phyloP scores from a whole-genome alignment of 2,888 invertebrate species.

The Fissipunctia ypsillon region DNA sequence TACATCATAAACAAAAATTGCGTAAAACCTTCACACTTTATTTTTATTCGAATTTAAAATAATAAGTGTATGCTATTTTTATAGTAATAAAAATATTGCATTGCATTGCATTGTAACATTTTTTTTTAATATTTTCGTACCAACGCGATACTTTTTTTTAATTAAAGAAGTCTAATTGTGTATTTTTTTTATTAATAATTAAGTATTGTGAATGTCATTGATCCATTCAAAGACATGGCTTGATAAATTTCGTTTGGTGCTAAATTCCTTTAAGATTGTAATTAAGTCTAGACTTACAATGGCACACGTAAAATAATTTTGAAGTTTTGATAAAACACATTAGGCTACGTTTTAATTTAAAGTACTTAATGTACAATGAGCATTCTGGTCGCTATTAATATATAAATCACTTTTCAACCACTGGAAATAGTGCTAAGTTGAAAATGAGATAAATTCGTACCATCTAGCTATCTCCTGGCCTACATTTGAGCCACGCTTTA shows the following conservation, averaged over 20 bases:
- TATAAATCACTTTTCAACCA: not conserved
- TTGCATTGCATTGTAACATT: too few species aligned
- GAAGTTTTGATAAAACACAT: not conserved
- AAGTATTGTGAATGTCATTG: not conserved
- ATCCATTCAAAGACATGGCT: not conserved
- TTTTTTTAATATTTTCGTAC: not conserved
- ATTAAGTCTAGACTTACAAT: not conserved
- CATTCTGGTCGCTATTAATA: not conserved
- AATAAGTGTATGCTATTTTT: slow-evolving; percentile 24
- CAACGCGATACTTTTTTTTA: not conserved
- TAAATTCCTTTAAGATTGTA: not conserved
- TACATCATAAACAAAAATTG: slow-evolving; percentile 24
- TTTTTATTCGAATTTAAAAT: slow-evolving; percentile 46
- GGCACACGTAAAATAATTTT: not conserved
- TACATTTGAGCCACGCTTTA: slow-evolving; percentile 68
- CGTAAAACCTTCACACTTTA: slow-evolving; percentile 25
- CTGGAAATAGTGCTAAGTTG: slow-evolving; percentile 12
- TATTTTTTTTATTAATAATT: not conserved
- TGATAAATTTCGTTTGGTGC: not conserved
- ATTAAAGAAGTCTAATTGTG: not conserved
- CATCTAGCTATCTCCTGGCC: slow-evolving; percentile 54
- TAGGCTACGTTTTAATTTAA: not conserved
- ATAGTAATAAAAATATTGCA: slow-evolving; percentile 29
- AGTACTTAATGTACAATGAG: not conserved
- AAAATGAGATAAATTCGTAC: slow-evolving; percentile 17